Conservation (phyloP, 2,888 invertebrate genomes). For the Sesamia inferens region DNA sequence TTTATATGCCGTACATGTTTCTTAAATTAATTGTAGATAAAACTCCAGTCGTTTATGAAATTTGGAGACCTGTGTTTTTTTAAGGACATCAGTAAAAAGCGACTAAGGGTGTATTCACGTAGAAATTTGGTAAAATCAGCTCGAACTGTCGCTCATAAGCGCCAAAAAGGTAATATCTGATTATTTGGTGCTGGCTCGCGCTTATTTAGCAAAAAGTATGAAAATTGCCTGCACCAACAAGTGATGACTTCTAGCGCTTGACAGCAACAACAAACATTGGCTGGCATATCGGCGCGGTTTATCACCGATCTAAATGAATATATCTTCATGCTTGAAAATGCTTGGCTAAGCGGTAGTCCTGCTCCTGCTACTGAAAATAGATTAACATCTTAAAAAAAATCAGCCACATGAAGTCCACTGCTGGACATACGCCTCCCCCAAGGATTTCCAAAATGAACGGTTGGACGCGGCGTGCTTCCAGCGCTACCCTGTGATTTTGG, state of each 20-base stretch:
- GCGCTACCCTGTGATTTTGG: too few species aligned
- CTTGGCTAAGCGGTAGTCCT: too few species aligned
- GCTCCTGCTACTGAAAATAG: too few species aligned
- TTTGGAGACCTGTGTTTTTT: neutral
- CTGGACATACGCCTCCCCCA: too few species aligned
- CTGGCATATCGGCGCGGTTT: neutral
- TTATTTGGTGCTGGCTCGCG: neutral
- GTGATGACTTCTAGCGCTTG: neutral
- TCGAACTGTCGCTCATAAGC: neutral
- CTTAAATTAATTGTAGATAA: slow-evolving; percentile 10
- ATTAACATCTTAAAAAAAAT: too few species aligned
- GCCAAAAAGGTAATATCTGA: neutral
- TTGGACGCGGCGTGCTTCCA: too few species aligned
- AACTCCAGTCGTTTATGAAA: neutral
- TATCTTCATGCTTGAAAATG: too few species aligned
- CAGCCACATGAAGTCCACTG: too few species aligned
- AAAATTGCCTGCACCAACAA: neutral
- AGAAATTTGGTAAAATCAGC: neutral
- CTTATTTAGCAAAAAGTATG: neutral
- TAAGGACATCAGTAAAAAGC: neutral
- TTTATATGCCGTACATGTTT: slow-evolving; percentile 25
- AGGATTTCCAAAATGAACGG: too few species aligned
- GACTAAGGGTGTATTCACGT: neutral
- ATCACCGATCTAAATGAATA: neutral
- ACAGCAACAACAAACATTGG: too few species aligned